phyloP scores from a whole-genome alignment of 2,797 vertebrate genomes.

The Poeciliopsis turneri region DNA sequence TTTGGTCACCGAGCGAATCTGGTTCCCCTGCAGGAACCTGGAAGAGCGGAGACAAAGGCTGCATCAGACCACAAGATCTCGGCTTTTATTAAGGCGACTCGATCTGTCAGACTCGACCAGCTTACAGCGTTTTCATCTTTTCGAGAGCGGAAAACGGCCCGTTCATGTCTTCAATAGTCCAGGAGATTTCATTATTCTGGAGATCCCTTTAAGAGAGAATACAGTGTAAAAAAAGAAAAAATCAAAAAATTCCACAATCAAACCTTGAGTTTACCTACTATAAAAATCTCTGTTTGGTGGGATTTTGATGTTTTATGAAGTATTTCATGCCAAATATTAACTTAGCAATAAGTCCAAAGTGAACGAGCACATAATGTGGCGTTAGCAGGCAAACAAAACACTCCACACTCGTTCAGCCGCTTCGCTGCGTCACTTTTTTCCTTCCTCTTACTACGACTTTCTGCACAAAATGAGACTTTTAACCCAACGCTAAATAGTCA shows the following conservation, averaged over 20 bases:
- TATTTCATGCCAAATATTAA: background rate
- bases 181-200: slow-evolving; percentile 98
- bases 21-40: slow-evolving; percentile 93
- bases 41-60: slow-evolving; percentile 14
- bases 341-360: background rate
- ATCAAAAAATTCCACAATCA: slow-evolving; percentile 41
- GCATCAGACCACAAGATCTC: slow-evolving; percentile 23
- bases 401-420: background rate
- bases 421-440: background rate
- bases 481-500: background rate
- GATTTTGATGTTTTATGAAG: background rate
- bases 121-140: slow-evolving; percentile 91
- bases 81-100: background rate
- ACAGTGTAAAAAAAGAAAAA: slow-evolving; percentile 52
- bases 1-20: slow-evolving; percentile 94
- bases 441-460: background rate
- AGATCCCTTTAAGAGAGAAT: slow-evolving; percentile 83
- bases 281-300: background rate
- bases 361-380: background rate
- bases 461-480: background rate
- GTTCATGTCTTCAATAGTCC: slow-evolving; percentile 98
- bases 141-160: slow-evolving; percentile 95
- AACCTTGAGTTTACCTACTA: slow-evolving; percentile 35
- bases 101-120: slow-evolving; percentile 38
- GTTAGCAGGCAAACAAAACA: background rate